Evolutionary conservation across 2,888 invertebrate species (phyloP).

Genomic region (Salticus scenicus): DNA sequence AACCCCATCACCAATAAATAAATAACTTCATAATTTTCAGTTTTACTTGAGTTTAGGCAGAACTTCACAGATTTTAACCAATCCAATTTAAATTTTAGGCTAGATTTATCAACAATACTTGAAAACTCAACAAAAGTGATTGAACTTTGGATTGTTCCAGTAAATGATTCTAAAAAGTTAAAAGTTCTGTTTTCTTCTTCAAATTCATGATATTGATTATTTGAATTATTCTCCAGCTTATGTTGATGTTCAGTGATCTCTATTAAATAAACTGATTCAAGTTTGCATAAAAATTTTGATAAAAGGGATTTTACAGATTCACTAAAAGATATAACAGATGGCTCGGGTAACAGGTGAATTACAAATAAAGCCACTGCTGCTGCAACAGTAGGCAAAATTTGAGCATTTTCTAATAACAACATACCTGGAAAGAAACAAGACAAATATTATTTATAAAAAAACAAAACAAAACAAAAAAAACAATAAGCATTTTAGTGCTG

Average conservation of each 20-base stretch:
- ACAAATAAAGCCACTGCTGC: conserved; percentile 31
- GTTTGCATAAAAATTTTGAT: conserved; percentile 31
- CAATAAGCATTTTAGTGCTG: too few species aligned
- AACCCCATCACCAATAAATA: conserved; percentile 46
- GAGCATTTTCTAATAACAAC: neutral
- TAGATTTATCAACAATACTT: conserved; percentile 25
- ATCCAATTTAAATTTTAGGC: conserved; percentile 10
- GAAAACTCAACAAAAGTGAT: conserved; percentile 41
- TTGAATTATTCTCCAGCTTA: too few species aligned
- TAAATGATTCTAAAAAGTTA: conserved; percentile 44
- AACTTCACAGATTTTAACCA: conserved; percentile 35
- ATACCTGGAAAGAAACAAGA: neutral
- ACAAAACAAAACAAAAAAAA: too few species aligned
- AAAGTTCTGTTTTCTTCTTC: neutral
- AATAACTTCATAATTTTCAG: conserved; percentile 40
- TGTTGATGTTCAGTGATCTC: too few species aligned
- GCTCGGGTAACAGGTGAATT: conserved; percentile 51
- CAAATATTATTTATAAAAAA: too few species aligned
- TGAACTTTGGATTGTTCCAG: conserved; percentile 9
- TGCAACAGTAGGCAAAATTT: conserved; percentile 45
- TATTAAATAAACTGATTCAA: conserved; percentile 25
- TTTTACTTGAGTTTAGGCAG: neutral
- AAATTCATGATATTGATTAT: too few species aligned
- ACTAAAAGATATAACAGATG: conserved; percentile 32
- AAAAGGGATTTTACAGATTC: conserved; percentile 20